Percentiles rank a stretch among this genome's conserved stretches.
Evolutionary conservation across 2,113 vertebrate genomes (phyloP).

Genomic region (Atherinomorus stipes): DNA sequence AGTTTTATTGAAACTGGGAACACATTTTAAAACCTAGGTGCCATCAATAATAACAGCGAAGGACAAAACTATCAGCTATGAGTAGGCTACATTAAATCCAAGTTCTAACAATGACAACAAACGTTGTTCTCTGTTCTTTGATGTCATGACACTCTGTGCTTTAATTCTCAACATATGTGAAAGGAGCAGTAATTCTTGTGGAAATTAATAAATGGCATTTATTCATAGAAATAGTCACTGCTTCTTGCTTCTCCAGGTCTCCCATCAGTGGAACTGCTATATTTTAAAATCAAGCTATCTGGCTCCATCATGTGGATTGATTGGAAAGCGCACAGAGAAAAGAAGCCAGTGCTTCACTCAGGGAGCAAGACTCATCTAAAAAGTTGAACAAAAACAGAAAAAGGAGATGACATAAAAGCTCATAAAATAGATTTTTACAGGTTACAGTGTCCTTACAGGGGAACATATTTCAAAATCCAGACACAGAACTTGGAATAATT

Average conservation of each 20-base stretch:
- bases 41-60: not conserved
- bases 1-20: not conserved
- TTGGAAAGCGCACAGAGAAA: conserved; percentile 18
- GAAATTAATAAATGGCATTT: not conserved
- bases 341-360: not conserved
- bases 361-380: not conserved
- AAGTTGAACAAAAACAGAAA: not conserved
- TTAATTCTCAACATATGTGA: no score
- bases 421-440: not conserved
- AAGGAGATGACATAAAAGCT: not conserved
- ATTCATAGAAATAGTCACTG: conserved; percentile 37
- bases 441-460: not conserved
- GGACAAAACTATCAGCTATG: not conserved
- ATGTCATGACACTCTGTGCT: not conserved
- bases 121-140: not conserved
- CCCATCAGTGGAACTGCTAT: not conserved
- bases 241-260: conserved; percentile 45
- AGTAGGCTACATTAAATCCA: not conserved
- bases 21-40: not conserved
- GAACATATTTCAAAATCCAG: not conserved
- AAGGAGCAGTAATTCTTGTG: no score
- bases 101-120: not conserved
- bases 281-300: not conserved
- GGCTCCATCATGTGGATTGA: conserved; percentile 16
- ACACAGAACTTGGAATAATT: not conserved